Base-by-base conservation (phyloP, 2,113 vertebrate genomes). In the Apodemus sylvaticus region DNA sequence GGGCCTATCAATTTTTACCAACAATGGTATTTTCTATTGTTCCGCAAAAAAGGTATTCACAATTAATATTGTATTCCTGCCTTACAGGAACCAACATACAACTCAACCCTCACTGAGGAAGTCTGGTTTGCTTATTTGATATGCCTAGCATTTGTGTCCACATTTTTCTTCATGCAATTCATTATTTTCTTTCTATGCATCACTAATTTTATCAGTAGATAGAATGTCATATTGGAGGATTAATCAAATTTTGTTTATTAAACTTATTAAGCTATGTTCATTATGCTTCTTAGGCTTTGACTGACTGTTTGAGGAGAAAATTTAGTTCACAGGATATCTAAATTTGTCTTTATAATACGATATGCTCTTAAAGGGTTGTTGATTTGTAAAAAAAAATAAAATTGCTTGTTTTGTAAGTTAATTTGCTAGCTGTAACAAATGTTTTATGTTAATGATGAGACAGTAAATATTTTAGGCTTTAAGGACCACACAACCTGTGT, bases 251-350 rank as follows among this genome's bases (percentile, higher is more conserved):
- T 58, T 5, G 16, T 60, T 77, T 86, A 68, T 45, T 58, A 39
- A 48, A 42, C 0, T 34, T 55, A 76, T 42, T 90, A 55, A 45
- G 3, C 11, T 53, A 51, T 22, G 12, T 39, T 89, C 64, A 9
- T 22, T 77, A 70, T 7, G 48, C 12, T 51, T 90, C 17, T 71
- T 87, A 76, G 76, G 53, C 53, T 34, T 39, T 11, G 42, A 39
- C 13, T 93, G 88, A 89, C 26, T 77, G 36, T 60, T 86, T 83
- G 55, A 73, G 53, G 85, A 90, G 64, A n/a, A 60, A 93, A 93
- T 12, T 86, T 51, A 48, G 22, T 19, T 91, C 1, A 48, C 55
- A 70, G 12, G n/a, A 29, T 58, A 2, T 89, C 51, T 86, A 39
- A 70, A 81, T 96, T 62, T 94, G 20, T 51, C 26, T 71, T 74